These are phyloP conservation scores for Gryllus bimaculatus DNA, from an alignment of 1,140 invertebrate species.

Conservation along the genomic window DNA sequence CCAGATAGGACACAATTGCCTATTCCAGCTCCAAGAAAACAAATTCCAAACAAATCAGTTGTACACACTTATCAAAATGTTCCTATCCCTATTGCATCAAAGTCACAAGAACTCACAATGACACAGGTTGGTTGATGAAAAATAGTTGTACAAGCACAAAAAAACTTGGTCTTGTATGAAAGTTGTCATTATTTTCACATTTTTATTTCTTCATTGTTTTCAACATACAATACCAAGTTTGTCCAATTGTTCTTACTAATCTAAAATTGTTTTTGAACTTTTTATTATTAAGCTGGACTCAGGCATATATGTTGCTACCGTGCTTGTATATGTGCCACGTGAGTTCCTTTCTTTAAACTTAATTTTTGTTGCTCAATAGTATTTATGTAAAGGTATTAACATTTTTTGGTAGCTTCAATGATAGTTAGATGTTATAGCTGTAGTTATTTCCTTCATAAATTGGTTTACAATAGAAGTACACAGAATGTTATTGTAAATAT, in stretches of 20 bases:
- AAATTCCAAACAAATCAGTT: slow-evolving; percentile 32
- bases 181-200: background rate
- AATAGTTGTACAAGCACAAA: background rate
- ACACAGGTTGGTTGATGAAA: slow-evolving; percentile 18
- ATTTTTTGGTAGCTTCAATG: no score
- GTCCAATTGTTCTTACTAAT: background rate
- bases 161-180: background rate
- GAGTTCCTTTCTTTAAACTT: slow-evolving; percentile 23
- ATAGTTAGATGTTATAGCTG: no score
- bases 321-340: slow-evolving; percentile 31
- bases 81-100: slow-evolving; percentile 38
- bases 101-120: slow-evolving; percentile 19
- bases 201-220: background rate
- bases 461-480: no score
- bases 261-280: slow-evolving; percentile 15
- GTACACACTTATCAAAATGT: slow-evolving; percentile 46
- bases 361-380: background rate
- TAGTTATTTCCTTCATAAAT: no score
- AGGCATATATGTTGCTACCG: slow-evolving; percentile 30
- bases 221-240: background rate
- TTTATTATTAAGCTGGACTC: slow-evolving; percentile 21
- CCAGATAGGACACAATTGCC: slow-evolving; percentile 27
- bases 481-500: no score
- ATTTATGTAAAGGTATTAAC: background rate
- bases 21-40: slow-evolving; percentile 36